Conservation (phyloP, 2,113 vertebrate species). For the Uria lomvia region DNA sequence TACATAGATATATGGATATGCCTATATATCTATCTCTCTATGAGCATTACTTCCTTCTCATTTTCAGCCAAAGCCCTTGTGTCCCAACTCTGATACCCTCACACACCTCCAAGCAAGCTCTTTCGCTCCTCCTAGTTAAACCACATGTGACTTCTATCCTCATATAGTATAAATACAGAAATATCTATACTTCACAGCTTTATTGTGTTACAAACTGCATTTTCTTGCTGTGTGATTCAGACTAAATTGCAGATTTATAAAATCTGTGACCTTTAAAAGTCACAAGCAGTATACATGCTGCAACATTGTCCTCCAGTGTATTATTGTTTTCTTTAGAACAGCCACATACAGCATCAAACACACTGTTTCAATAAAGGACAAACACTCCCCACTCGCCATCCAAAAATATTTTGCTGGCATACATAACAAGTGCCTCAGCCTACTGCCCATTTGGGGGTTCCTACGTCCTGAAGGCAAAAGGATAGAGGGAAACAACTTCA, state of each 20-base stretch:
- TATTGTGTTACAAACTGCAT: background rate
- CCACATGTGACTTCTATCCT: background rate
- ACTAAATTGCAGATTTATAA: background rate
- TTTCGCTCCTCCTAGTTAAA: background rate
- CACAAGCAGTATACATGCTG: background rate
- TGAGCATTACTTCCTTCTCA: background rate
- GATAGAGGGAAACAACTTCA: background rate
- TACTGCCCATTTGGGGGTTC: background rate
- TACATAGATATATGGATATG: too few relatives aligned
- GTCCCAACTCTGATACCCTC: background rate
- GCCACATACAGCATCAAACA: background rate
- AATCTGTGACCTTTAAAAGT: background rate
- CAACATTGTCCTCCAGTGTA: background rate
- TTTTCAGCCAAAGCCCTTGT: background rate
- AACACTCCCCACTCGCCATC: background rate
- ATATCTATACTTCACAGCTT: background rate
- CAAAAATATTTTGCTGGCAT: background rate
- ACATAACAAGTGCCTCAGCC: background rate
- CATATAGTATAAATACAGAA: background rate
- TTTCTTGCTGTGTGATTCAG: background rate
- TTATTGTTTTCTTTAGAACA: background rate
- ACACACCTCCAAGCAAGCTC: background rate
- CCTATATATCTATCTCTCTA: background rate
- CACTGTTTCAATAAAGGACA: background rate
- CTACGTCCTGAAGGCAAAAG: background rate